Evolutionary conservation across 2,888 invertebrate species (phyloP), one percentile per base, ranked within the genome.

Genomic region (Sphecodes monilicornis): DNA sequence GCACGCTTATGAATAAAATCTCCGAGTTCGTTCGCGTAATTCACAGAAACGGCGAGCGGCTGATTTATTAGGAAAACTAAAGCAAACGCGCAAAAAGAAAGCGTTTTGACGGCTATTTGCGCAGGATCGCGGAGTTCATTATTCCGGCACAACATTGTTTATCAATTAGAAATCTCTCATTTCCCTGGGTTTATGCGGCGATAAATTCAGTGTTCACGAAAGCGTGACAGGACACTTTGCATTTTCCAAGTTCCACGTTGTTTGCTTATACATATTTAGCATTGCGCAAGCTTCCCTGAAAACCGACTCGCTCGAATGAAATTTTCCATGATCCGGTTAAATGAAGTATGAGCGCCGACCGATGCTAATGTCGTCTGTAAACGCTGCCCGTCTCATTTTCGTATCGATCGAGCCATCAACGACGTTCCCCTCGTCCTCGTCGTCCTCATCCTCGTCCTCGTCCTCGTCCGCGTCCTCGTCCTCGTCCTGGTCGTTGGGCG

Each of bases 351-450:
- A 16, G 5, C 26, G 11, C 32, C 43, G 43, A 18, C 29, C 66
- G 46, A 41, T 50, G 66, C 39, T 16, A 41, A 50, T 29, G 39
- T 13, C 41, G 18, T 41, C 66, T 22, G 74, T 57, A 75, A 76
- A 77, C 72, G 81, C 46, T n/a, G 73, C 36, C 57, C 73, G 72
- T 78, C 81, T 82, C 82, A 69, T 82, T 82, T 78, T 60, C 50
- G 36, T 29, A 70, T 74, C 60, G 82, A 78, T 78, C 78, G 77
- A 68, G 32, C 73, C 79, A 75, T 82, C 75, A 41, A 29, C 64
- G 50, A 54, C 26, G 18, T 71, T 36, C 10, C 64, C 32, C 69
- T n/a, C 11, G 54, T 11, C n/a, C 71, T 43, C 72, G 77, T 72
- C 50, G 4, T 4, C 22, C 6, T 50, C n/a, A 0, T 22, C 50